phyloP scores from a whole-genome alignment of 2,888 invertebrate species.

The Trachelus iudaicus region DNA sequence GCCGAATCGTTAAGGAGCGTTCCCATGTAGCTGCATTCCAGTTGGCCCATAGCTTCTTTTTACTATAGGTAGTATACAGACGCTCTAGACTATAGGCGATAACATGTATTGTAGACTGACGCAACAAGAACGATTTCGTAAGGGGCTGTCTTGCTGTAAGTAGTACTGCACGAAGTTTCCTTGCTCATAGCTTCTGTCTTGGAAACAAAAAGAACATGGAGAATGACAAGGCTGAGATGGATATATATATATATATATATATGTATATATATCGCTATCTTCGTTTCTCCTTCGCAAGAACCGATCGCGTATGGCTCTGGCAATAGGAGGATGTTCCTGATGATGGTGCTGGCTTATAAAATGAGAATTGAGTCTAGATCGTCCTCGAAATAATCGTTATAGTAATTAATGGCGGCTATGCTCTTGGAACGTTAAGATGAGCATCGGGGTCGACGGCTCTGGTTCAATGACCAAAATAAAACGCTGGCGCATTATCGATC shows the following conservation, averaged over 20 bases:
- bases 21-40: not conserved
- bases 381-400: not conserved
- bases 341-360: not conserved
- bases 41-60: not conserved
- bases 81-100: not conserved
- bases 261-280: not conserved
- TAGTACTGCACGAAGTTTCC: not conserved
- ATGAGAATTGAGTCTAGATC: not conserved
- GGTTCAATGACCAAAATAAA: slow-evolving; percentile 56
- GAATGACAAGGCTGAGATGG: not conserved
- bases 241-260: not conserved
- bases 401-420: not conserved
- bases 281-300: not conserved
- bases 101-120: not conserved
- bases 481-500: slow-evolving; percentile 42
- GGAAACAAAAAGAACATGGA: not conserved
- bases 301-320: not conserved
- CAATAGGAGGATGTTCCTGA: not conserved
- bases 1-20: not conserved
- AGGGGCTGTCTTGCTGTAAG: not conserved
- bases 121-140: not conserved
- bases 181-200: not conserved
- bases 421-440: not conserved
- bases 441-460: slow-evolving; percentile 6
- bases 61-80: not conserved